Percentiles rank a stretch among this genome's conserved stretches.
phyloP scores from a whole-genome alignment of 2,888 invertebrate species.

The Apamea sordens region DNA sequence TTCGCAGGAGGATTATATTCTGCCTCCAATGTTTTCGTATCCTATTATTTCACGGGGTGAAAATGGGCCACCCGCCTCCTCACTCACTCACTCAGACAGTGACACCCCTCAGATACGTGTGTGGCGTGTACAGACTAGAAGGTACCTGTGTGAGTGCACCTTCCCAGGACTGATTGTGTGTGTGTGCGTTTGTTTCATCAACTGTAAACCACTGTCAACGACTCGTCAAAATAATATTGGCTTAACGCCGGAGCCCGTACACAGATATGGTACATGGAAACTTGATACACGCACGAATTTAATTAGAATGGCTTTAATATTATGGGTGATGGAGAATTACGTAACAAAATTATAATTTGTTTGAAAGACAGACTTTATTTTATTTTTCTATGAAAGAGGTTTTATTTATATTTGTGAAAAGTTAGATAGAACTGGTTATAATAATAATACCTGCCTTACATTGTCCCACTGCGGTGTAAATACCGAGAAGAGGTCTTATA shows the following conservation, averaged over 20 bases:
- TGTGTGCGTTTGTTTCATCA: conserved; percentile 87
- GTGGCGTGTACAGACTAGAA: conserved; percentile 72
- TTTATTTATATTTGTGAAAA: not conserved
- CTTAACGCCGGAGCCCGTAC: conserved; percentile 84
- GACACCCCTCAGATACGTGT: conserved; percentile 76
- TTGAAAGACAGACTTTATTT: conserved; percentile 9
- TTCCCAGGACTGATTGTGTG: conserved; percentile 68
- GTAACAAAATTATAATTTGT: conserved; percentile 58
- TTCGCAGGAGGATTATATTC: conserved; percentile 90
- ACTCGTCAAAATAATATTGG: conserved; percentile 90
- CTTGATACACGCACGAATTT: conserved; percentile 85
- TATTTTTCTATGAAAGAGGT: not conserved
- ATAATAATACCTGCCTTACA: not conserved
- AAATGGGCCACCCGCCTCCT: conserved; percentile 89
- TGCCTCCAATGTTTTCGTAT: conserved; percentile 90
- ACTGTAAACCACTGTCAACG: conserved; percentile 90
- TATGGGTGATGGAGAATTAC: conserved; percentile 69
- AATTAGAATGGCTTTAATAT: conserved; percentile 77
- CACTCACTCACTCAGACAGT: conserved; percentile 81
- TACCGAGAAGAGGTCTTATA: too few relatives aligned
- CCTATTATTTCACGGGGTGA: conserved; percentile 90
- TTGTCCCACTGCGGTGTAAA: not conserved
- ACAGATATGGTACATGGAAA: conserved; percentile 81
- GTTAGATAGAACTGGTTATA: not conserved
- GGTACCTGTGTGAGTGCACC: conserved; percentile 74